Conservation (phyloP, 2,113 vertebrate genomes). For the Mormyrus iriodes region DNA sequence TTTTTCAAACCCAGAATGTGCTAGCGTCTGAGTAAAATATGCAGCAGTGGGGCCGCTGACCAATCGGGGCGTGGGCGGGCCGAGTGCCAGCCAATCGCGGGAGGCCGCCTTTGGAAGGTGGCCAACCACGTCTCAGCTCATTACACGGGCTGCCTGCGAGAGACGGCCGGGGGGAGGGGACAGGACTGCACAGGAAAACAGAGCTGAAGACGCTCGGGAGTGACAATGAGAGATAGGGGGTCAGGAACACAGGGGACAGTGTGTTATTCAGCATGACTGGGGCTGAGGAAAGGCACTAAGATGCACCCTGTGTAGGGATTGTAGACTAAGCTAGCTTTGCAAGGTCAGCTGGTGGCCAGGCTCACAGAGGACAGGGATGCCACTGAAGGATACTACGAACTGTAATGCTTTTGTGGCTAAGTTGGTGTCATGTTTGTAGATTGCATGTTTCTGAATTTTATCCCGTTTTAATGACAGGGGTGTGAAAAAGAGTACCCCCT, state of each 20-base stretch:
- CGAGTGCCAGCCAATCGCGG: conserved; percentile 52
- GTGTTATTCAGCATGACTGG: not conserved
- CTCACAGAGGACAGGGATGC: not conserved
- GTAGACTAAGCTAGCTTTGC: not conserved
- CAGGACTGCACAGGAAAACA: conserved; percentile 42
- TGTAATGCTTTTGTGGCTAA: not conserved
- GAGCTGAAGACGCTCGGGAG: conserved; percentile 27
- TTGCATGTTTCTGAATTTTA: not conserved
- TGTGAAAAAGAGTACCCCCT: not conserved
- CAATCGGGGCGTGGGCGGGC: conserved; percentile 47
- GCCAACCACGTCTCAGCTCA: conserved; percentile 55
- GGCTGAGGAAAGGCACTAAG: not conserved
- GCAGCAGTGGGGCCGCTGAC: conserved; percentile 44
- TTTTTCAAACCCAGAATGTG: conserved; percentile 44
- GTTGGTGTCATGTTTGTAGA: not conserved
- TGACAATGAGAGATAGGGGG: not conserved
- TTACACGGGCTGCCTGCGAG: conserved; percentile 33
- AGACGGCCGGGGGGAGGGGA: conserved; percentile 33
- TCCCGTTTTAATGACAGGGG: not conserved
- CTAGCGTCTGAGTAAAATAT: conserved; percentile 47
- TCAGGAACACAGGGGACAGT: not conserved
- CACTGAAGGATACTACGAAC: not conserved
- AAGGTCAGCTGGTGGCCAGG: not conserved
- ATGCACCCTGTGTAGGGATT: not conserved
- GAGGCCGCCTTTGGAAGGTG: conserved; percentile 30